Base-by-base conservation (phyloP, 2,797 vertebrate genomes). In the Kryptolebias ocellatus region DNA sequence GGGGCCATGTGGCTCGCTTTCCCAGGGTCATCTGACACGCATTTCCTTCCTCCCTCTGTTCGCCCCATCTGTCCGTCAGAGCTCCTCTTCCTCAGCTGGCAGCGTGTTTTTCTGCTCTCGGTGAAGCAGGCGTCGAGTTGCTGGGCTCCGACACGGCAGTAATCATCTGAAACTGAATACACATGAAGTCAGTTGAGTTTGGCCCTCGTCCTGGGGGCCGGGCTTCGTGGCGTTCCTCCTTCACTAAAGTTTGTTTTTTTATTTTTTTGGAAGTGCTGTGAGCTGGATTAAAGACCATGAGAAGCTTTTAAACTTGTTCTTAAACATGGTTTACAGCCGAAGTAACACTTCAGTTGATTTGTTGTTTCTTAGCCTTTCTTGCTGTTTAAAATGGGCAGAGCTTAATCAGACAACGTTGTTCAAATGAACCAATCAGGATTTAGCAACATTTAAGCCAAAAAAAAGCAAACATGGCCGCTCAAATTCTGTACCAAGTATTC, bases 21-120 rank as follows among this genome's bases (percentile, higher is more conserved):
- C 91, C 88, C 90, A 92, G 84, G 84, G 79, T 90, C 74, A 87
- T 84, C 80, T 78, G 86, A 88, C 78, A 76, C 56, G 37, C 71
- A 69, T 72, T 85, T 82, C 76, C 84, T 78, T 67, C 72, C 70
- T 65, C 72, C 61, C 64, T 75, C 24, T n/a, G 27, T 64, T 67
- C 49, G 66, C 80, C 74, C 31, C 71, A 72, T 81, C 69, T 70
- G 64, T 72, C 57, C 24, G 34, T 74, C 61, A 37, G 10, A 50
- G 11, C 55, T 18, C 53, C n/a, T 63, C 28, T 51, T 24, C 57
- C 1, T 44, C 18, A 7, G 3, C 37, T 74, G 55, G 37, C 54
- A 68, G 17, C 5, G 4, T 45, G 29, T 58, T 29, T 58, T 20
- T 42, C 12, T 69, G 65, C 57, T 68, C 62, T 54, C 34, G 11